phyloP scores from a whole-genome alignment of 2,797 vertebrate species.

The Microctenopoma lineatum region DNA sequence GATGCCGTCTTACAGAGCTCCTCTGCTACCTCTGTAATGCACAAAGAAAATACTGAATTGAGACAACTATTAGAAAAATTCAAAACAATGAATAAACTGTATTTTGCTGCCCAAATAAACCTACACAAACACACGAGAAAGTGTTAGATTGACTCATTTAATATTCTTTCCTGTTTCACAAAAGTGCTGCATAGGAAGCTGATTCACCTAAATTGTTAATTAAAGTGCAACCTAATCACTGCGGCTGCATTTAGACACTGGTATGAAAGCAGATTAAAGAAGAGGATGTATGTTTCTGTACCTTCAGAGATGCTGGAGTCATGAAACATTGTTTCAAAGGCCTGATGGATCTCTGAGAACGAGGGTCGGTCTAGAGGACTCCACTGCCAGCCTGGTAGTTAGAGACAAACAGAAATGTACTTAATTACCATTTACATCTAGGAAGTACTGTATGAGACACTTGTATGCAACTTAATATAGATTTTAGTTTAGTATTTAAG shows the following conservation, averaged over 20 bases:
- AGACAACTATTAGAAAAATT: not conserved
- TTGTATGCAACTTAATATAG: too few relatives aligned
- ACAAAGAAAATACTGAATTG: conserved; percentile 2
- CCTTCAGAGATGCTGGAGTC: conserved; percentile 99
- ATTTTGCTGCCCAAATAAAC: conserved; percentile 10
- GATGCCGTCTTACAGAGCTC: conserved; percentile 94
- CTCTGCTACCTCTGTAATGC: conserved; percentile 92
- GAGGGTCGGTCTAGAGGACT: conserved; percentile 95
- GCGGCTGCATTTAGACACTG: not conserved
- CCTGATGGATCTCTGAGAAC: conserved; percentile 98
- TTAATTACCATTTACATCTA: not conserved
- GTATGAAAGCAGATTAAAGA: not conserved
- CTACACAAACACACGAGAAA: not conserved
- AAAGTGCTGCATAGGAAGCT: not conserved
- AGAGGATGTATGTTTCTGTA: conserved; percentile 52
- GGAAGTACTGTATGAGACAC: not conserved
- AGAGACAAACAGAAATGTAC: conserved; percentile 7
- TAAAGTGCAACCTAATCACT: conserved; percentile 5
- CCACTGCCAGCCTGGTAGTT: conserved; percentile 94
- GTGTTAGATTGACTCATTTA: not conserved
- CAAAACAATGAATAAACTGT: not conserved
- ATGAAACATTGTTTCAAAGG: conserved; percentile 99
- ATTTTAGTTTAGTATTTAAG: too few relatives aligned
- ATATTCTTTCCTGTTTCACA: not conserved
- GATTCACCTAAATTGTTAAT: not conserved